Evolutionary conservation across 2,888 invertebrate species (phyloP).

Genomic region (Alentia gelatinosa): DNA sequence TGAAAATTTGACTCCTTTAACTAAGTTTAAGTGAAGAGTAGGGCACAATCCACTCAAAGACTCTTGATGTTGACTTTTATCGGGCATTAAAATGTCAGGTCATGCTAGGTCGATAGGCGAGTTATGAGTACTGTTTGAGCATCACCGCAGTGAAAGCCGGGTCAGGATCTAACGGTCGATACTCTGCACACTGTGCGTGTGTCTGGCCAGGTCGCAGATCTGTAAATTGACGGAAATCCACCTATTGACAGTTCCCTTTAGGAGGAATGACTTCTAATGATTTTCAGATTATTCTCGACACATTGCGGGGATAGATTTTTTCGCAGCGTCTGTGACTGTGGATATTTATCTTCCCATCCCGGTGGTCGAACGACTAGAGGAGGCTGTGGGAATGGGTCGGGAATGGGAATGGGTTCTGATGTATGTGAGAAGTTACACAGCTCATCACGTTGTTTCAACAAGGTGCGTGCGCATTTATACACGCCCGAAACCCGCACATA

Average conservation of each 20-base stretch:
- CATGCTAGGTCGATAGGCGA: background rate
- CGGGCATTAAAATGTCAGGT: background rate
- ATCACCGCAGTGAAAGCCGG: background rate
- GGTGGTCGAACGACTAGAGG: background rate
- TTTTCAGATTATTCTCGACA: background rate
- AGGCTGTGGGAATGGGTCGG: background rate
- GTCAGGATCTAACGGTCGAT: background rate
- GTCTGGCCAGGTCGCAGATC: background rate
- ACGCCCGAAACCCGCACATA: no score
- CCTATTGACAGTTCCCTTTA: background rate
- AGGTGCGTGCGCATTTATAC: no score
- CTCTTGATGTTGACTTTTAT: background rate
- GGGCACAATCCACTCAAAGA: no score
- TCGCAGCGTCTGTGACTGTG: background rate
- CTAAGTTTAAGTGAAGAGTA: no score
- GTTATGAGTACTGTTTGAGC: background rate
- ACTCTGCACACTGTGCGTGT: background rate
- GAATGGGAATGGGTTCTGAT: no score
- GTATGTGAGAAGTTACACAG: background rate
- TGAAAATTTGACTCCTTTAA: no score
- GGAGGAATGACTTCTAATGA: background rate
- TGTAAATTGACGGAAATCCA: background rate
- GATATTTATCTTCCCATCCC: background rate
- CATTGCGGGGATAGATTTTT: background rate
- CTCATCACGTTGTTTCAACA: background rate